Base-by-base conservation (phyloP, 2,797 vertebrate genomes). In the Erethizon dorsatum region DNA sequence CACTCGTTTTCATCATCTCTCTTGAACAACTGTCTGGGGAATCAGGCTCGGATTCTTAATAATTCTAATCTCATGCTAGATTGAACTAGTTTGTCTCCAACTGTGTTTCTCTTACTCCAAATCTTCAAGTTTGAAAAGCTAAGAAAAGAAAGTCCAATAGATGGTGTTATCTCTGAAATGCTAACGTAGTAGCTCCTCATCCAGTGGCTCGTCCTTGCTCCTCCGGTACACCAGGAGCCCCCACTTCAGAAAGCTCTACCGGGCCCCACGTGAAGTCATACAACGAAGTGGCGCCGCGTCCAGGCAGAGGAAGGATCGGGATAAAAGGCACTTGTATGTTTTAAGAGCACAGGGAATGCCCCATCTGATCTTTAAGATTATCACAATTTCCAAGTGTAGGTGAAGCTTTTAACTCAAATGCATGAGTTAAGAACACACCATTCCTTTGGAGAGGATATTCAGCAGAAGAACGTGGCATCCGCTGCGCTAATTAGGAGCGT, bases 281-380 rank as follows among this genome's bases (percentile, higher is more conserved):
- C 0, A 10, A 10, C 7, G 11, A 69, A 24, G 22, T 12, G 20
- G 28, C 2, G 3, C 10, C 9, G 18, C 5, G 8, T 57, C 28
- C 71, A 6, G 9, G 11, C 41, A 67, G 15, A 2, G 90, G 89
- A 67, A 56, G 8, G 7, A 24, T 50, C 7, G 54, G 4, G 3
- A 41, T 9, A 33, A 54, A 47, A 41, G 1, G 2, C 2, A 37
- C 4, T 41, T 31, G 2, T 7, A 4, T 83, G 2, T 41, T 33
- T 89, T 50, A 52, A 12, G 4, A 80, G 10, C 33, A 52, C 4
- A 89, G 3, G 11, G 2, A 26, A 33, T 45, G 65, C 2, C 5
- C 0, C 17, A 52, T 24, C 14, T 17, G 52, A 41, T 33, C 13
- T 47, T 59, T 56, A 91, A 71, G 2, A n/a, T 5, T 63, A 37